A percentile compares a stretch with the other conserved stretches of the same genome.
Conservation (phyloP, 2,113 vertebrate species). For the Neotoma lepida region DNA sequence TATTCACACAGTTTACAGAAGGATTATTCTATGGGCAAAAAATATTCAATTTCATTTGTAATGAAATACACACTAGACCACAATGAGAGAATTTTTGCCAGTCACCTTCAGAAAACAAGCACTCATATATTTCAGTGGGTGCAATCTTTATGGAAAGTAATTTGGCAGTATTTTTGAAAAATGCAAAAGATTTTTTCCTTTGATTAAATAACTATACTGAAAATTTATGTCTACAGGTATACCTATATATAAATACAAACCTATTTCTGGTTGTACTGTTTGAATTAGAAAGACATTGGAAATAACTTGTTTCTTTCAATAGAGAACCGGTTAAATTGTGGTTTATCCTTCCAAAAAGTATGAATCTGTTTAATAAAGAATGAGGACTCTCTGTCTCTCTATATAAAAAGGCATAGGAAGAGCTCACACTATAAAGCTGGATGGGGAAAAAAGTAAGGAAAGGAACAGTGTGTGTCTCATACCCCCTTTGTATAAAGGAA, state of each 20-base stretch:
- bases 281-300: not conserved
- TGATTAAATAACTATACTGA: not conserved
- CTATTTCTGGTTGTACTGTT: not conserved
- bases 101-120: not conserved
- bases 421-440: not conserved
- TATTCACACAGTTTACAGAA: too few species aligned
- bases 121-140: not conserved
- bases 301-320: slow-evolving; percentile 19
- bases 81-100: not conserved
- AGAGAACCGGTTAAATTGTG: not conserved
- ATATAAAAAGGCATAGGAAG: not conserved
- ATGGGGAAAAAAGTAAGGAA: not conserved
- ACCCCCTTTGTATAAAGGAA: not conserved
- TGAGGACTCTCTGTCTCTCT: not conserved
- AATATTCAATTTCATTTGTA: not conserved
- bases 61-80: slow-evolving; percentile 6
- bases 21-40: not conserved
- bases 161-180: slow-evolving; percentile 11
- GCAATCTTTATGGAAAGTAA: not conserved
- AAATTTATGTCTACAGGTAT: not conserved
- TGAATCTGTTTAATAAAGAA: not conserved
- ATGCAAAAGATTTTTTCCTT: not conserved
- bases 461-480: not conserved
- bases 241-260: not conserved
- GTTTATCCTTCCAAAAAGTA: not conserved